Evolutionary conservation across 1,140 invertebrate genomes (phyloP).

Genomic region (Micrasema longulum): DNA sequence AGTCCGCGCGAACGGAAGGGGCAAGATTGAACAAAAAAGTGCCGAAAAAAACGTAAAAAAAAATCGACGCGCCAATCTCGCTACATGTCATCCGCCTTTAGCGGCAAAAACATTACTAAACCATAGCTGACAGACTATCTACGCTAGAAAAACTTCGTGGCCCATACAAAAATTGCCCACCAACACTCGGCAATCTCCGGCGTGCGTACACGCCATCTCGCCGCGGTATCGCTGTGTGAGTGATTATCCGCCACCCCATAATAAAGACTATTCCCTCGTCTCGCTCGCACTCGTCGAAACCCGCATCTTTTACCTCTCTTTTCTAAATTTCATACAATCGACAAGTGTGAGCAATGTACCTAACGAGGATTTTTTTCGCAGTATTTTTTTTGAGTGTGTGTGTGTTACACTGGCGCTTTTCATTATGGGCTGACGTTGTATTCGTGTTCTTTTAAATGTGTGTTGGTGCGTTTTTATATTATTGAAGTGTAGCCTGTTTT

Average conservation of each 20-base stretch:
- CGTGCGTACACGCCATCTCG: constrained; percentile 5
- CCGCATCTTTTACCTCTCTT: background rate
- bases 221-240: background rate
- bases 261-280: background rate
- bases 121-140: constrained; percentile 68
- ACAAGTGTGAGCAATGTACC: background rate
- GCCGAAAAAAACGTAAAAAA: constrained; percentile 12
- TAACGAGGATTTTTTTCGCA: constrained; percentile 40
- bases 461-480: constrained; percentile 17
- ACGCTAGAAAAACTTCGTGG: constrained; percentile 66
- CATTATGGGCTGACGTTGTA: background rate
- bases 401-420: background rate
- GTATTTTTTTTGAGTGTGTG: constrained; percentile 16
- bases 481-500: constrained; percentile 11
- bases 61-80: constrained; percentile 51
- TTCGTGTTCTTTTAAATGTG: background rate
- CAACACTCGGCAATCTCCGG: constrained; percentile 11
- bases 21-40: background rate
- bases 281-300: background rate
- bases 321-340: constrained; percentile 27
- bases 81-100: constrained; percentile 53
- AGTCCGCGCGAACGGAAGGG: background rate
- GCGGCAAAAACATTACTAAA: constrained; percentile 69
- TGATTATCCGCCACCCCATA: background rate
- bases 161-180: constrained; percentile 39